Percentiles rank a stretch among this genome's conserved stretches.
Evolutionary conservation across 92 coral and sea anemone genomes (phyloP).

Genomic region (Phenganax subtilis): DNA sequence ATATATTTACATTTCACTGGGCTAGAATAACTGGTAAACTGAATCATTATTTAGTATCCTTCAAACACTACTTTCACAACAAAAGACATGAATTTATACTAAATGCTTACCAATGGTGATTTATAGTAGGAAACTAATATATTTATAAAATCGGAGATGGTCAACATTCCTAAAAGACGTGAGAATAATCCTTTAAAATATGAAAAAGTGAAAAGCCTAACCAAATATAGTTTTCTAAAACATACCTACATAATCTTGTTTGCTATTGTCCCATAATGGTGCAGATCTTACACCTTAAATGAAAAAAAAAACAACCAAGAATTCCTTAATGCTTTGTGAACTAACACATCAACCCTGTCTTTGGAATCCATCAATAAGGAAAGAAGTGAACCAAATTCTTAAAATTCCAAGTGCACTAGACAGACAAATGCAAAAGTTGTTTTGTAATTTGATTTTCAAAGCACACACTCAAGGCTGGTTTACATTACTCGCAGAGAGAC

Average conservation of each 20-base stretch:
- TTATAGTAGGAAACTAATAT: slow-evolving; percentile 82
- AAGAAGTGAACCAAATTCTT: no score
- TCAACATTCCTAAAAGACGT: slow-evolving; percentile 72
- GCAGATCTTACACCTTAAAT: slow-evolving; percentile 19
- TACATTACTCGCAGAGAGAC: no score
- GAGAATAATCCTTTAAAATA: neutral
- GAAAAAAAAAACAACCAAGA: no score
- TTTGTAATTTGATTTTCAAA: no score
- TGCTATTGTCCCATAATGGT: slow-evolving; percentile 87
- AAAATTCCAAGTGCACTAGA: no score
- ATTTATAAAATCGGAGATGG: slow-evolving; percentile 91
- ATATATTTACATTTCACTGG: no score
- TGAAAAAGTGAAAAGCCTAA: neutral
- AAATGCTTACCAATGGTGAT: slow-evolving; percentile 83
- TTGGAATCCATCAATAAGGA: no score
- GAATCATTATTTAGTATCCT: neutral
- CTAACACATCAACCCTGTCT: no score
- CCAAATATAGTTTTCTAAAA: neutral
- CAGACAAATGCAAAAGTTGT: no score
- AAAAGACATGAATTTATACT: neutral
- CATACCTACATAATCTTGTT: slow-evolving; percentile 82
- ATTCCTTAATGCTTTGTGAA: no score
- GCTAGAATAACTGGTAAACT: no score
- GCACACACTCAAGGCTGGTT: no score
- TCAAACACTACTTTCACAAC: neutral